Evolutionary conservation across 2,797 vertebrate genomes (phyloP).

Genomic region (Gymnoscopelus braueri): DNA sequence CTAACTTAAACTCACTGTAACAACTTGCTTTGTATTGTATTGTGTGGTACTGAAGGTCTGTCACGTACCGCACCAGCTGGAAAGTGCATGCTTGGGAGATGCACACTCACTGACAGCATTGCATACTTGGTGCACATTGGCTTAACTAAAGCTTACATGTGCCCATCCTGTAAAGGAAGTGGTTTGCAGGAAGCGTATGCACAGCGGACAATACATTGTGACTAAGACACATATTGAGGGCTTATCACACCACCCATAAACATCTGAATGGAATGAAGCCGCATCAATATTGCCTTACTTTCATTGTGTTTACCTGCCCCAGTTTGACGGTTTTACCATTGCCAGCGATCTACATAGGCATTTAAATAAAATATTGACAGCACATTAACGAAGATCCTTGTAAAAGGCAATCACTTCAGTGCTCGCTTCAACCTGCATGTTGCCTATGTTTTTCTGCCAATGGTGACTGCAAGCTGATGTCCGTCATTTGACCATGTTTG

Average conservation of each 20-base stretch:
- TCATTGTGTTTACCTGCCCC: not conserved
- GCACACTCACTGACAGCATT: slow-evolving; percentile 14
- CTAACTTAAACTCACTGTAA: slow-evolving; percentile 36
- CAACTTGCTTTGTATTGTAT: slow-evolving; percentile 9
- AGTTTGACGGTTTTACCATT: slow-evolving; percentile 14
- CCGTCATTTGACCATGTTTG: slow-evolving; percentile 24
- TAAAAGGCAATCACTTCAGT: not conserved
- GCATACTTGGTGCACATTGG: slow-evolving; percentile 25
- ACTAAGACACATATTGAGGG: not conserved
- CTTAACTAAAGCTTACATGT: slow-evolving; percentile 17
- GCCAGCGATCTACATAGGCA: slow-evolving; percentile 1
- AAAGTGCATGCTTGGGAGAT: slow-evolving; percentile 37
- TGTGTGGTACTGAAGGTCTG: slow-evolving; percentile 26
- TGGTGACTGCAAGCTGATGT: slow-evolving; percentile 26
- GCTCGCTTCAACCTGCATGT: not conserved
- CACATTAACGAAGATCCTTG: slow-evolving; percentile 13
- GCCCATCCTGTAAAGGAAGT: not conserved
- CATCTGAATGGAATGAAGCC: not conserved
- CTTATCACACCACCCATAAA: not conserved
- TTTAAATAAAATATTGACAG: not conserved
- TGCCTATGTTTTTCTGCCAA: not conserved
- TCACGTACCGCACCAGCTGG: slow-evolving; percentile 12
- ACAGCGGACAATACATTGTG: not conserved
- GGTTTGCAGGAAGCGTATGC: not conserved
- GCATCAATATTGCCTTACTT: slow-evolving; percentile 28